Conservation (phyloP, 2,113 vertebrate species). For the Atlantisia rogersi region DNA sequence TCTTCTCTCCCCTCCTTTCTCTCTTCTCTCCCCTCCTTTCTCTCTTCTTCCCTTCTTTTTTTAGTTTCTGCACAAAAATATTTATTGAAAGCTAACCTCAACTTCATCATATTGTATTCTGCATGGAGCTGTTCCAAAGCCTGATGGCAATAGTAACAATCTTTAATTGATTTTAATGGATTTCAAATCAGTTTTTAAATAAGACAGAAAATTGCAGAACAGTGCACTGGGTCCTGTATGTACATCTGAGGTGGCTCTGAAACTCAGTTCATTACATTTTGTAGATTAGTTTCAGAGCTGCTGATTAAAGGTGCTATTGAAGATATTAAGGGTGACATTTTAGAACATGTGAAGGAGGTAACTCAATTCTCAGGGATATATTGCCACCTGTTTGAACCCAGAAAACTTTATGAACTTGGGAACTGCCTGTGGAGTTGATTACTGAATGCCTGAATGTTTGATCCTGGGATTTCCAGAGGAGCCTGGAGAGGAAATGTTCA, state of each 20-base stretch:
- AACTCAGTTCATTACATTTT: neutral
- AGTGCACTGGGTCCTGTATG: neutral
- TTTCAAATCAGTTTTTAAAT: neutral
- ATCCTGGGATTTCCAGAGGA: neutral
- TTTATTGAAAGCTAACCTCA: neutral
- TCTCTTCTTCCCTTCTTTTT: too few relatives aligned
- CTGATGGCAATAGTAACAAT: neutral
- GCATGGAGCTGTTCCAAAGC: neutral
- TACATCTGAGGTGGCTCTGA: neutral
- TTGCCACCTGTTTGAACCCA: neutral
- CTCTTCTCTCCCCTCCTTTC: too few relatives aligned
- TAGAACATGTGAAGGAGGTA: neutral
- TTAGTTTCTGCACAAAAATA: neutral
- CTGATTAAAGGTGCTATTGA: neutral
- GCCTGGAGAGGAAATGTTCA: neutral
- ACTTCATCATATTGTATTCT: neutral
- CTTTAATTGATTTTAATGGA: constrained; percentile 44
- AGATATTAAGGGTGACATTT: neutral
- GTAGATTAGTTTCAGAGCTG: constrained; percentile 7
- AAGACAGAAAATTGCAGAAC: constrained; percentile 15
- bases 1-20: too few relatives aligned
- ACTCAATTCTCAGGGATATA: neutral
- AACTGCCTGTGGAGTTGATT: rapidly evolving
- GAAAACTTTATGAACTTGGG: neutral
- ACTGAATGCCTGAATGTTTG: rapidly evolving